Evolutionary conservation across 2,888 invertebrate genomes (phyloP).

Genomic region (Cerastis leucographa): DNA sequence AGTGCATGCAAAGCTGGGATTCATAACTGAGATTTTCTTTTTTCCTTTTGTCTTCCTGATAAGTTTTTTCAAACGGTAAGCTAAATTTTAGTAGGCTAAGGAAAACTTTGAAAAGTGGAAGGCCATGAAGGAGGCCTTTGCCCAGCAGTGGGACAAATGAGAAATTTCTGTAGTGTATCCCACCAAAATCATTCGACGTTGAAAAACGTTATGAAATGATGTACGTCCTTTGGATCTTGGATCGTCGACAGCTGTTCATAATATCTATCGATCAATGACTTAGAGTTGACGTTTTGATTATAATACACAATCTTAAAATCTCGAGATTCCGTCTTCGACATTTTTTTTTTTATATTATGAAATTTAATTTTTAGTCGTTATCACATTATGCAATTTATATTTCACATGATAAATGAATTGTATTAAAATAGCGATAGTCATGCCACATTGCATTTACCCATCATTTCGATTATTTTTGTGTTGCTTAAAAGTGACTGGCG

Average conservation of each 20-base stretch:
- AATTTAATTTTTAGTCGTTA: background rate
- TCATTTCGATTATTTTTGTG: background rate
- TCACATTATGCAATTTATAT: background rate
- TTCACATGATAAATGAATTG: background rate
- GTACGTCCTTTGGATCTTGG: background rate
- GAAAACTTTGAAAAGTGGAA: no score
- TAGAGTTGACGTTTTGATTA: background rate
- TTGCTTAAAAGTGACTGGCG: background rate
- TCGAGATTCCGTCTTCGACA: background rate
- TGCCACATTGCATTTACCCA: background rate
- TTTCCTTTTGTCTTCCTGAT: conserved; percentile 82
- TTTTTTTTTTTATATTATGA: background rate
- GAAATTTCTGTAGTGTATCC: no score
- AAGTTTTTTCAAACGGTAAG: conserved; percentile 74
- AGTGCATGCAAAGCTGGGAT: conserved; percentile 85
- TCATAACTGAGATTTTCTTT: conserved; percentile 85
- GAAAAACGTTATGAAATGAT: background rate
- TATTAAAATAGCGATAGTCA: background rate
- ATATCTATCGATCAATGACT: background rate
- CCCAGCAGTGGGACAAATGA: no score
- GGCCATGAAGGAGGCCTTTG: no score
- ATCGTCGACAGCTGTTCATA: background rate
- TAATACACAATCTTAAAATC: background rate
- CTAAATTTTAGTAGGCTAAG: background rate
- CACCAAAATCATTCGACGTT: background rate